Evolutionary conservation across 2,113 vertebrate species (phyloP).

Genomic region (Acrocephalus kingi): DNA sequence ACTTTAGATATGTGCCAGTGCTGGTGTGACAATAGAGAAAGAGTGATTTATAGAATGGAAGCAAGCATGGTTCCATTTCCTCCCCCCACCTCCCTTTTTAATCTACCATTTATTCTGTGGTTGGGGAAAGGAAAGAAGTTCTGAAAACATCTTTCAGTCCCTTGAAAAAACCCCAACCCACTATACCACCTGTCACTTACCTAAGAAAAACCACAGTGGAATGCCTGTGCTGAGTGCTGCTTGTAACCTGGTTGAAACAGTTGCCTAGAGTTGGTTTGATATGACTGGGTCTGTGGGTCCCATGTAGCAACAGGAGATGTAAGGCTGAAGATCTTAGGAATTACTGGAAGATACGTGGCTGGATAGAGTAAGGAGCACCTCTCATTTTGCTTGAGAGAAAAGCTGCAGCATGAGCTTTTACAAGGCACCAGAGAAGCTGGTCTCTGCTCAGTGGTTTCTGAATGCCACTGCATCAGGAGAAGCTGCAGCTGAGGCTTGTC

Average conservation of each 20-base stretch:
- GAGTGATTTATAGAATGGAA: neutral
- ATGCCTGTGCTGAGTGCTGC: neutral
- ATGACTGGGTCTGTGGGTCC: neutral
- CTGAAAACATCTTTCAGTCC: neutral
- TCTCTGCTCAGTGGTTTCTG: neutral
- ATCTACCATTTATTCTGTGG: neutral
- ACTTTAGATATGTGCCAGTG: neutral
- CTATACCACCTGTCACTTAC: neutral
- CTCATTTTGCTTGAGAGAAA: neutral
- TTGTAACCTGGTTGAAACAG: neutral
- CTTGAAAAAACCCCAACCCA: neutral
- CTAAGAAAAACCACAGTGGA: neutral
- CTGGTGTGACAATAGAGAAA: neutral
- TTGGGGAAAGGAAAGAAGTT: neutral
- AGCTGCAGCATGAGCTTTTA: neutral
- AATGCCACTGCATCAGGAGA: neutral
- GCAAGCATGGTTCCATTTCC: neutral
- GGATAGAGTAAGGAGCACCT: neutral
- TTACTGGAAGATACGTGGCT: neutral
- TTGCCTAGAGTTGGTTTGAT: neutral
- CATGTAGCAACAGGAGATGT: accelerated
- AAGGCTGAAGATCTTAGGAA: neutral
- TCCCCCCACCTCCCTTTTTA: neutral
- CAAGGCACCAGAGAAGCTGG: neutral
- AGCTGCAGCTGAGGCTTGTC: neutral